Percentiles rank a stretch among this genome's conserved stretches.
phyloP scores from a whole-genome alignment of 2,888 invertebrate species.

The Drosophila prolongata region DNA sequence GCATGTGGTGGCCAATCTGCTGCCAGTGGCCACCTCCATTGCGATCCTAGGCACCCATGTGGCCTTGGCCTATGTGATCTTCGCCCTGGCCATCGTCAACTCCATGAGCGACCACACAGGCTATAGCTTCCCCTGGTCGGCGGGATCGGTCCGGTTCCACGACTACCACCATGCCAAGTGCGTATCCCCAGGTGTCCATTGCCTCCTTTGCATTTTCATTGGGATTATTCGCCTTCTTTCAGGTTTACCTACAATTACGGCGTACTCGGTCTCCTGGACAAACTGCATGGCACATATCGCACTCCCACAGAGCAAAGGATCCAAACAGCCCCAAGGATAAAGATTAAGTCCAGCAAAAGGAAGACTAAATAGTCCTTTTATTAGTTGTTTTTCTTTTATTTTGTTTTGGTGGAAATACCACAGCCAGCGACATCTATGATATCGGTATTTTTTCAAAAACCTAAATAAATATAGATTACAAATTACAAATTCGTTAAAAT shows the following conservation, averaged over 20 bases:
- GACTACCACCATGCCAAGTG: constrained; percentile 94
- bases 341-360: constrained; percentile 13
- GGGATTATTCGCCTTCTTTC: constrained; percentile 8
- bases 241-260: constrained; percentile 94
- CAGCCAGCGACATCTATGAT: too few relatives aligned
- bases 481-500: too few relatives aligned
- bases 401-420: not conserved
- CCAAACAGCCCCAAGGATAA: not conserved
- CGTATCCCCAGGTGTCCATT: constrained; percentile 51
- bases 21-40: constrained; percentile 90
- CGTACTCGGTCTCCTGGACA: constrained; percentile 91
- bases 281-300: constrained; percentile 93
- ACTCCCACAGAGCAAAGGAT: constrained; percentile 49
- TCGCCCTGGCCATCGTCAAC: constrained; percentile 89
- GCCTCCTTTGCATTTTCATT: not conserved
- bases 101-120: constrained; percentile 93
- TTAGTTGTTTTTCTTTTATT: too few relatives aligned
- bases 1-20: constrained; percentile 90
- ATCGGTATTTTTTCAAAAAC: too few relatives aligned
- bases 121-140: constrained; percentile 91
- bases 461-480: too few relatives aligned
- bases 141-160: constrained; percentile 92
- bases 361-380: constrained; percentile 15
- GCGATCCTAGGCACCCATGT: constrained; percentile 89
- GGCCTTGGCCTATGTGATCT: constrained; percentile 90